A percentile compares a stretch with the other conserved stretches of the same genome.
phyloP scores from a whole-genome alignment of 2,888 invertebrate genomes.

The Crossocerus cetratus region DNA sequence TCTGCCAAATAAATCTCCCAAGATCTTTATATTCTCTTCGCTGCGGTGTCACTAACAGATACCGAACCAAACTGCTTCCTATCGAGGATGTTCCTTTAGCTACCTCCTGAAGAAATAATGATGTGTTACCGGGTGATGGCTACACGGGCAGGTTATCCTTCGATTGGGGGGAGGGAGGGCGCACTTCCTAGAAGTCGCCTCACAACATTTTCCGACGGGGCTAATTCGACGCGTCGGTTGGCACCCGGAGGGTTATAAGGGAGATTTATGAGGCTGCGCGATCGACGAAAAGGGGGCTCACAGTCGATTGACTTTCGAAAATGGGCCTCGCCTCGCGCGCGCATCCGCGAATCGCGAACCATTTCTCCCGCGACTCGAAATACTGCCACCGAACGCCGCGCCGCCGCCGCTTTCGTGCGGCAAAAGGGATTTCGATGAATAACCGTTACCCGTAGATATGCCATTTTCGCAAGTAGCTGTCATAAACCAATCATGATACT shows the following conservation, averaged over 20 bases:
- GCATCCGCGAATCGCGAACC: slow-evolving; percentile 38
- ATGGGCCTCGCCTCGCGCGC: slow-evolving; percentile 45
- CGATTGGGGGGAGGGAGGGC: neutral
- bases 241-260: slow-evolving; percentile 47
- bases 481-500: neutral
- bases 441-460: slow-evolving; percentile 7
- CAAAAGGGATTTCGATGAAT: slow-evolving; percentile 2
- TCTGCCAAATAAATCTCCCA: too few relatives aligned
- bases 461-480: neutral
- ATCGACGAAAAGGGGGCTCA: slow-evolving; percentile 69
- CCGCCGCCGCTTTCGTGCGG: slow-evolving; percentile 51
- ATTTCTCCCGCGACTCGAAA: slow-evolving; percentile 39
- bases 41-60: too few relatives aligned
- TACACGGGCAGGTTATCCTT: neutral
- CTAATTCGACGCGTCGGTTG: slow-evolving; percentile 52
- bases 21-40: too few relatives aligned
- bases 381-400: slow-evolving; percentile 45
- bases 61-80: too few relatives aligned
- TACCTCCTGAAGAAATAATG: too few relatives aligned
- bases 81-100: too few relatives aligned
- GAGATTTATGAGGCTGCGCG: slow-evolving; percentile 60
- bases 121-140: too few relatives aligned
- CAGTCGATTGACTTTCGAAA: slow-evolving; percentile 70
- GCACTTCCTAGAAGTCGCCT: slow-evolving; percentile 16
- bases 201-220: slow-evolving; percentile 46